A percentile compares a stretch with the other conserved stretches of the same genome.
Evolutionary conservation across 2,888 invertebrate genomes (phyloP).

Genomic region (Empis stercorea): DNA sequence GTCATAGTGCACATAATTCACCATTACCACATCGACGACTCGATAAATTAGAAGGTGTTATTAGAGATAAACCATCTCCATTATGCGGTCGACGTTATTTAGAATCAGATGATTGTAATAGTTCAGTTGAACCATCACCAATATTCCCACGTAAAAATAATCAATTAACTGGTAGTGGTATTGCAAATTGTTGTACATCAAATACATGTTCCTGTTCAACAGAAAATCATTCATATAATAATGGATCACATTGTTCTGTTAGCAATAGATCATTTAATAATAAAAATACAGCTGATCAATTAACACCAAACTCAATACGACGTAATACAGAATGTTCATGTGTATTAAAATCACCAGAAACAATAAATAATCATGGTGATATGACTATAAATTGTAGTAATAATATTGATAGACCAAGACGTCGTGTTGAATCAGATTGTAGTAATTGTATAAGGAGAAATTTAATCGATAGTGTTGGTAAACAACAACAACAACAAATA

Average conservation of each 20-base stretch:
- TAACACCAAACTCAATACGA: conserved; percentile 1
- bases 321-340: conserved; percentile 10
- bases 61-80: conserved; percentile 16
- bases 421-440: conserved; percentile 15
- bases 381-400: too few species aligned
- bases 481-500: background rate
- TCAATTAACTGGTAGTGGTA: background rate
- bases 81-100: conserved; percentile 7
- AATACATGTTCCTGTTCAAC: too few species aligned
- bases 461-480: background rate
- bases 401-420: conserved; percentile 8
- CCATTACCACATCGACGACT: conserved; percentile 16
- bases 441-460: conserved; percentile 5
- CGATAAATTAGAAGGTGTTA: conserved; percentile 16
- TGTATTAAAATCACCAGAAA: conserved; percentile 8
- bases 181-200: background rate
- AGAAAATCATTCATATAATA: too few species aligned
- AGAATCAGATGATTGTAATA: conserved; percentile 7
- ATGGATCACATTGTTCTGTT: too few species aligned
- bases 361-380: background rate
- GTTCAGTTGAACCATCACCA: conserved; percentile 14
- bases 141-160: conserved; percentile 6
- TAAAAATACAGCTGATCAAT: conserved; percentile 3
- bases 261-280: too few species aligned
- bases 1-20: conserved; percentile 16